These are phyloP conservation scores for Sebastes matsubarae DNA, from an alignment of 2,797 vertebrate species.

Conservation along the genomic window DNA sequence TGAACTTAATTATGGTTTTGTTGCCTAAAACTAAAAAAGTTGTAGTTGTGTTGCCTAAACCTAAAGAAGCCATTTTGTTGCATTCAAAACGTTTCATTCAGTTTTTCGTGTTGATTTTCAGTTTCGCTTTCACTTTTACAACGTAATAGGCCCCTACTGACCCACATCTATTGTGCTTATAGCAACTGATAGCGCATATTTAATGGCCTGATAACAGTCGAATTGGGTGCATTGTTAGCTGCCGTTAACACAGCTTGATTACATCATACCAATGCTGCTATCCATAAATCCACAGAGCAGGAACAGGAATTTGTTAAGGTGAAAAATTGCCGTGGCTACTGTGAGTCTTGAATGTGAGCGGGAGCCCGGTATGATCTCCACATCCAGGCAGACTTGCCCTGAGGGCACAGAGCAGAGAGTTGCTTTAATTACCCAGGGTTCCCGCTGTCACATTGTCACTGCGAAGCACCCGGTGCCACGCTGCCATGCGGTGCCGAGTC, in stretches of 20 bases:
- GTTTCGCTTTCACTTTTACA: no score
- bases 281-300: conserved; percentile 7
- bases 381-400: conserved; percentile 63
- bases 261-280: conserved; percentile 24
- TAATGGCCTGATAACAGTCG: no score
- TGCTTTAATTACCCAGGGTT: conserved; percentile 84
- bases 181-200: no score
- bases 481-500: conserved; percentile 43
- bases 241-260: conserved; percentile 12
- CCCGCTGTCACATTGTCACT: conserved; percentile 77
- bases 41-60: no score
- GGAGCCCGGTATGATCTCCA: conserved; percentile 67
- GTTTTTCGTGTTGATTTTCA: no score
- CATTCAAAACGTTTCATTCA: no score
- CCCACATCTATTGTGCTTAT: no score
- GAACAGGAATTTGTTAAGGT: conserved; percentile 37
- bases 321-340: conserved; percentile 48
- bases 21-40: no score
- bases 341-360: conserved; percentile 47
- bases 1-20: no score
- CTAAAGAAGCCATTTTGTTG: no score
- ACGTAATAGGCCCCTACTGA: no score
- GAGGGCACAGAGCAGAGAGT: conserved; percentile 70
- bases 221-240: conserved; percentile 11
- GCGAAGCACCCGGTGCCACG: conserved; percentile 55